Percentiles rank a stretch among this genome's conserved stretches.
phyloP scores from a whole-genome alignment of 2,888 invertebrate genomes.

The Trissonchulus latispiculum region DNA sequence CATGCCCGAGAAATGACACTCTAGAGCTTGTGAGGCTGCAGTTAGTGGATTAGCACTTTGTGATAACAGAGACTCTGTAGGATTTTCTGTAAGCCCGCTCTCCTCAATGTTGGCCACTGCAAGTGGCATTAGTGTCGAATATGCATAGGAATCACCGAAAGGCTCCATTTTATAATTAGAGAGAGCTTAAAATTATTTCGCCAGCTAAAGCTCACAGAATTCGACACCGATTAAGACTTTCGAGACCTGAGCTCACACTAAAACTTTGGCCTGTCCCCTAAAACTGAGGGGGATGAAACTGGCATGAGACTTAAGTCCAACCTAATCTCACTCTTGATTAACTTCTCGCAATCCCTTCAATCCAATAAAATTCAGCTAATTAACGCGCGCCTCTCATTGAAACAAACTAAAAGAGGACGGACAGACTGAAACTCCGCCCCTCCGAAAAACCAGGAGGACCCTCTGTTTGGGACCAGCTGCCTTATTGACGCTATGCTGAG shows the following conservation, averaged over 20 bases:
- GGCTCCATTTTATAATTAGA: not conserved
- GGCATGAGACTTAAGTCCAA: not conserved
- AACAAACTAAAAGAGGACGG: not conserved
- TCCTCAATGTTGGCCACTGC: not conserved
- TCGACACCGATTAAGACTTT: too few species aligned
- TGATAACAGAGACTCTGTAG: too few species aligned
- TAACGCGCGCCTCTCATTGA: not conserved
- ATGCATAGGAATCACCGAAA: not conserved
- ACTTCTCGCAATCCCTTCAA: too few species aligned
- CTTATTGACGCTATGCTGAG: too few species aligned
- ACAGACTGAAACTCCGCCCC: too few species aligned
- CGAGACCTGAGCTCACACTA: too few species aligned
- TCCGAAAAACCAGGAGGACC: too few species aligned
- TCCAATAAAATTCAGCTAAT: not conserved
- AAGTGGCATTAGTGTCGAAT: not conserved
- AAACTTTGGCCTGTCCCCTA: too few species aligned
- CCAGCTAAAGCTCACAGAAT: too few species aligned
- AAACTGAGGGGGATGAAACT: too few species aligned
- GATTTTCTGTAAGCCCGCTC: not conserved
- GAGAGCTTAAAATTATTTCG: too few species aligned
- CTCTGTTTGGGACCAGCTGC: too few species aligned
- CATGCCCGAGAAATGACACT: conserved; percentile 4
- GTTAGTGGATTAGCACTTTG: not conserved
- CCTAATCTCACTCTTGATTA: not conserved
- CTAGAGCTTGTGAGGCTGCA: conserved; percentile 12